A percentile compares a stretch with the other conserved stretches of the same genome.
Evolutionary conservation across 2,888 invertebrate genomes (phyloP).

Genomic region (Acanthoscelides obtectus): DNA sequence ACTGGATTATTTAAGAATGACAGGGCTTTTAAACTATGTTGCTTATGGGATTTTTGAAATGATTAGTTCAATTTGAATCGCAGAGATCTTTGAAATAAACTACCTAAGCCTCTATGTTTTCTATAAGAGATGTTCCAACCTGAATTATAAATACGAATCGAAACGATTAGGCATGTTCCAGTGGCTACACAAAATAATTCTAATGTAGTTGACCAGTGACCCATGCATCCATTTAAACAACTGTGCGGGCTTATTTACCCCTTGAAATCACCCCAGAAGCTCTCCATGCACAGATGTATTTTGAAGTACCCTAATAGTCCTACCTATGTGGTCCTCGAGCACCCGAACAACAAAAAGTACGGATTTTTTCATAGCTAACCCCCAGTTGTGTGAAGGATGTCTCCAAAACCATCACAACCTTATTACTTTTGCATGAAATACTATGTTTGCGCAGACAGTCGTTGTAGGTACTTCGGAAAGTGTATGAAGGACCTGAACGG

Average conservation of each 20-base stretch:
- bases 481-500: not conserved
- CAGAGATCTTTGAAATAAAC: too few species aligned
- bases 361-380: not conserved
- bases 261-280: not conserved
- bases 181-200: not conserved
- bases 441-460: not conserved
- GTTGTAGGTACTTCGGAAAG: not conserved
- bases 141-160: not conserved
- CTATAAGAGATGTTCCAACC: not conserved
- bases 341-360: slow-evolving; percentile 6
- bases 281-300: slow-evolving; percentile 22
- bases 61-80: too few species aligned
- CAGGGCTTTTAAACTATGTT: too few species aligned
- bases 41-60: too few species aligned
- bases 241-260: not conserved
- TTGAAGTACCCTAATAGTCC: slow-evolving; percentile 40
- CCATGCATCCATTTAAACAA: not conserved
- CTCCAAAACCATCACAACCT: not conserved
- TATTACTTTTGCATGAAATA: not conserved
- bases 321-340: slow-evolving; percentile 40
- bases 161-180: not conserved
- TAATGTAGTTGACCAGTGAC: not conserved
- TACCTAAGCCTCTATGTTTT: not conserved
- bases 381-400: not conserved
- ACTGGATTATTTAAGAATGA: too few species aligned